phyloP scores from a whole-genome alignment of 2,797 vertebrate genomes.

The Halcyon badia region DNA sequence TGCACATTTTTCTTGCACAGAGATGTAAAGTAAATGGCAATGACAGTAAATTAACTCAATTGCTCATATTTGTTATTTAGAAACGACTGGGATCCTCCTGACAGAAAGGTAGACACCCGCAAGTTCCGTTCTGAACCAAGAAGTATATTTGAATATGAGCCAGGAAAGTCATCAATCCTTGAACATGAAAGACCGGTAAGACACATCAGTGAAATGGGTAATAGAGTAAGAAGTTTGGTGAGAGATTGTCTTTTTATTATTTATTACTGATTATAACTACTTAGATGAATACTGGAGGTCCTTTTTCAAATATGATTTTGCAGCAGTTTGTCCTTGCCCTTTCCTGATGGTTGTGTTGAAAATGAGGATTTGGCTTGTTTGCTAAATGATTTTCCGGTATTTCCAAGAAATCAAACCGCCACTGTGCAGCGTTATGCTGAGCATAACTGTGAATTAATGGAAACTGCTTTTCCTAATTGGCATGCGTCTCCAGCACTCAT shows the following conservation, averaged over 20 bases:
- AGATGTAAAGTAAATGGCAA: background rate
- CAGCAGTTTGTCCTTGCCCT: background rate
- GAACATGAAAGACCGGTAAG: constrained; percentile 97
- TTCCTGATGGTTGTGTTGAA: background rate
- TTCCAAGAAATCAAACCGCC: background rate
- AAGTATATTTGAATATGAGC: constrained; percentile 99
- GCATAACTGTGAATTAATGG: background rate
- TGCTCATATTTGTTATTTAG: constrained; percentile 68
- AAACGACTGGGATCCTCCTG: constrained; percentile 97
- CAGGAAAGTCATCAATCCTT: constrained; percentile 96
- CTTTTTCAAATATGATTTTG: background rate
- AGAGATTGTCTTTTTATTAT: background rate
- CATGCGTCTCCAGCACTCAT: background rate
- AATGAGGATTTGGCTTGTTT: background rate
- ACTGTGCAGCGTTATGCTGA: background rate
- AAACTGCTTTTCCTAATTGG: background rate
- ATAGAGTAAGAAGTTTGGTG: background rate
- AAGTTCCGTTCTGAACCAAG: constrained; percentile 97
- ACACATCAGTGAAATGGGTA: background rate
- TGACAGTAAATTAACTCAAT: background rate
- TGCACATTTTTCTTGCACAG: background rate
- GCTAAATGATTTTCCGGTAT: background rate
- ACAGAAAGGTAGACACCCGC: constrained; percentile 96
- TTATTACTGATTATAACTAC: background rate
- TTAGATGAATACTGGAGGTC: background rate